Evolutionary conservation across 1,140 invertebrate species (phyloP), one percentile per base, ranked within the genome.

Genomic region (Cotesia typhae): DNA sequence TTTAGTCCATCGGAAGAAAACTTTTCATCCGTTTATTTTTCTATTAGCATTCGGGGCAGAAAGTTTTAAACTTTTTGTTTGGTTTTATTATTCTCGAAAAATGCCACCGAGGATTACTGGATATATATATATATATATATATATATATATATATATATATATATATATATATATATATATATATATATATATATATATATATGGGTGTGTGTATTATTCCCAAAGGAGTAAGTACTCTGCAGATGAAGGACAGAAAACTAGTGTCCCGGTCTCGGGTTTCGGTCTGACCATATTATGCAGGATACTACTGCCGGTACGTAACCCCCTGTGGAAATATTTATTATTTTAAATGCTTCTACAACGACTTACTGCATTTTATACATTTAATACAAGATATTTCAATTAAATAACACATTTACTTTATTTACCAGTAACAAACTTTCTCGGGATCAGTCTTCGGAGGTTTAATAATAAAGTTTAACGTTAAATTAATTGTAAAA

Each of bases 1-100:
- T 80, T 78, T 81, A 78, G 76, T 77, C 71, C 67, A 68, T 69
- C 52, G 59, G 37, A 66, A 75, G 70, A 71, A 64, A 80, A 83
- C 41, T 80, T 72, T 81, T 79, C 76, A 38, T 68, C 73, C 80
- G 76, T 80, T 83, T 81, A 82, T 83, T 82, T 81, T 83, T 81
- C 79, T 80, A 82, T 83, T 80, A 83, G 76, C 76, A 78, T 72
- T 77, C 74, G 63, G 52, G 37, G 37, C 72, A 36, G 41, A 63
- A 61, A 70, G 70, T 77, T 78, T 55, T 59, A 67, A 68, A 75
- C 63, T 77, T 70, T 72, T 41, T 69, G 20, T 52, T n/a, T 14
- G 37, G 38, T 57, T 68, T 68, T 57, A 9, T 41, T 55, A 35
- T 35, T 35, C 66, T 36, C 12, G 63, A 72, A 67, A 67, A 67